Base-by-base conservation (phyloP, 1,140 invertebrate genomes). In the Spodoptera frugiperda region DNA sequence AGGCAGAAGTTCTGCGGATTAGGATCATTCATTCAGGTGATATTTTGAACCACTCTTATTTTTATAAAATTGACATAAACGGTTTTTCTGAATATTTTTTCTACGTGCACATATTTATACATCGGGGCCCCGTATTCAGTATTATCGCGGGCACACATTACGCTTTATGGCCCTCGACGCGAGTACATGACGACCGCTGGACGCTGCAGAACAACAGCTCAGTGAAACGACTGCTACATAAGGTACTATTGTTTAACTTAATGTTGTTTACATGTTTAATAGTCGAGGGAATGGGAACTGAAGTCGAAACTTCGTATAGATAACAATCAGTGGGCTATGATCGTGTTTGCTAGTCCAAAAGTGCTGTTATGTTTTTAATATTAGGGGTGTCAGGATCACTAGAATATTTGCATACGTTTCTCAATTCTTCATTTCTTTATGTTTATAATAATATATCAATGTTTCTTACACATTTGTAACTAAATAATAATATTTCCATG, bases 141-240 rank as follows among this genome's bases (percentile, higher is more conserved):
- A 71, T 71, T 71, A 71, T 71, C 68, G 33, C 65, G 68, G 51
- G n/a, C 39, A 15, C 51, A 71, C 68, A 71, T 71, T 71, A 71
- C 68, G 51, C 19, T 71, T 71, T 71, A 71, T 71, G 68, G 51
- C 51, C 51, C 68, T 71, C 68, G 68, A 48, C 59, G 39, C 61
- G 33, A 71, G 53, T 71, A 25, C 68, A 71, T 71, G 33, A 71
- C 53, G 68, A 57, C 53, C 51, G 30, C 15, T 33, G 53, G 53
- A 33, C 17, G 49, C 9, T 51, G n/a, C 49, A 14, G 51, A 17
- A 71, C 17, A 19, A 17, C 39, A 30, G 44, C 17, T 21, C 57
- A 3, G 33, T 39, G 57, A 17, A 61, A 61, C 57, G 15, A 61
- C 57, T 33, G 39, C n/a, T 61, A 61, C 57, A n/a, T 59, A 21